phyloP scores from a whole-genome alignment of 2,113 vertebrate species.

The Abramis brama region DNA sequence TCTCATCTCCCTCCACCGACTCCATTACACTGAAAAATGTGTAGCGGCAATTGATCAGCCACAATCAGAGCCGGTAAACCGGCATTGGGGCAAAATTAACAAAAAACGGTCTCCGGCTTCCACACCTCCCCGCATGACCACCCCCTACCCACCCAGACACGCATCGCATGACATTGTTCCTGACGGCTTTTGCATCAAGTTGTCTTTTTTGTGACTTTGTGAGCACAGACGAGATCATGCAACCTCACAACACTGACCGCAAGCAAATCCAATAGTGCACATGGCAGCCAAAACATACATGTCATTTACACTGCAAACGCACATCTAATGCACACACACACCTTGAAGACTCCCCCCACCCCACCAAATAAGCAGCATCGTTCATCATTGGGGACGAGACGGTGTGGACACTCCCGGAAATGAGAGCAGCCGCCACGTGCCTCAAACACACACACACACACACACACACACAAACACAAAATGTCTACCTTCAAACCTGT shows the following conservation, averaged over 20 bases:
- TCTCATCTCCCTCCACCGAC: conserved; percentile 42
- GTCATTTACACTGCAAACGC: conserved; percentile 59
- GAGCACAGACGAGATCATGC: conserved; percentile 33
- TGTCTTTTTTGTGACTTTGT: conserved; percentile 45
- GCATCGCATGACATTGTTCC: conserved; percentile 34
- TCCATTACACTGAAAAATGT: conserved; percentile 35
- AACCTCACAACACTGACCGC: conserved; percentile 10
- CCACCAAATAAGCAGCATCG: conserved; percentile 68
- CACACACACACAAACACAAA: conserved; percentile 41
- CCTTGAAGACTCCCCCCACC: conserved; percentile 67
- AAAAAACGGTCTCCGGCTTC: background rate
- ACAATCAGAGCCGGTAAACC: background rate
- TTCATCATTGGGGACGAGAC: conserved; percentile 66
- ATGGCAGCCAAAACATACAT: conserved; percentile 58
- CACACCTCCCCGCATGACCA: conserved; percentile 4
- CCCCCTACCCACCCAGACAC: conserved; percentile 46
- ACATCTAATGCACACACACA: conserved; percentile 58
- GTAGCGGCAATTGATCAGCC: background rate
- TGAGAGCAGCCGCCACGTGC: conserved; percentile 60
- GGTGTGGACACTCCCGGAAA: conserved; percentile 77
- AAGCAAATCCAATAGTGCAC: conserved; percentile 61
- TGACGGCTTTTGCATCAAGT: conserved; percentile 46
- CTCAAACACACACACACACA: conserved; percentile 38
- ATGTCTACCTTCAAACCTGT: conserved; percentile 64
- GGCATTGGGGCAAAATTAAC: background rate